These are phyloP conservation scores for Natator depressus DNA, from an alignment of 2,113 vertebrate species.

Conservation along the genomic window DNA sequence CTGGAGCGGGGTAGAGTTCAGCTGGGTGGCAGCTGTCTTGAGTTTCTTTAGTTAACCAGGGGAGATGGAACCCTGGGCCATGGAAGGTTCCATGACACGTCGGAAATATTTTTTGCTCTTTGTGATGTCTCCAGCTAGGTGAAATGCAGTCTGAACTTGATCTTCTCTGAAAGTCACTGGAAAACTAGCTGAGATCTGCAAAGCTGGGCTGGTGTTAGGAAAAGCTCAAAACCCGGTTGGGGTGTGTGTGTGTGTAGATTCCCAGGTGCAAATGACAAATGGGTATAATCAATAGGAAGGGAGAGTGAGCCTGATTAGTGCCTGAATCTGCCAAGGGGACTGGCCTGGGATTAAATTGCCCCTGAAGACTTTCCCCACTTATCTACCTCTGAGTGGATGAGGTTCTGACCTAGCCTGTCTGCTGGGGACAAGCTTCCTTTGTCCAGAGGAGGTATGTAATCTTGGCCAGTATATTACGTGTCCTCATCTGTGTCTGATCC, in stretches of 20 bases:
- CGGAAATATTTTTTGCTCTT: not conserved
- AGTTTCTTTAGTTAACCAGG: not conserved
- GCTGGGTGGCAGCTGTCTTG: not conserved
- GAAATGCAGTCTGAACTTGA: not conserved
- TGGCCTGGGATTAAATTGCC: not conserved
- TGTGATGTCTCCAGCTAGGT: not conserved
- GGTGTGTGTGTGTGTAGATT: not conserved
- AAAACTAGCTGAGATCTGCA: not conserved
- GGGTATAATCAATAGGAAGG: not conserved
- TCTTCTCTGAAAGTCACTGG: not conserved
- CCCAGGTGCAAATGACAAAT: not conserved
- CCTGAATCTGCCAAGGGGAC: no score
- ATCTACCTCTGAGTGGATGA: not conserved
- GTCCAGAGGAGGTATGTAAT: not conserved
- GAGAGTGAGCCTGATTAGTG: no score
- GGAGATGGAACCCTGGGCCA: not conserved
- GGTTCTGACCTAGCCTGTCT: not conserved
- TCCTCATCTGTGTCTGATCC: not conserved
- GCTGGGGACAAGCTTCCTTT: not conserved
- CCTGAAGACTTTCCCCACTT: not conserved
- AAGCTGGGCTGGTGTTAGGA: not conserved
- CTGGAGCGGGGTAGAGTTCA: fast-evolving
- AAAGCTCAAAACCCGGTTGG: not conserved
- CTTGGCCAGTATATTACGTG: not conserved
- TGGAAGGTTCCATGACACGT: not conserved